Evolutionary conservation across 2,888 invertebrate species (phyloP).

Genomic region (Tinea trinotella): DNA sequence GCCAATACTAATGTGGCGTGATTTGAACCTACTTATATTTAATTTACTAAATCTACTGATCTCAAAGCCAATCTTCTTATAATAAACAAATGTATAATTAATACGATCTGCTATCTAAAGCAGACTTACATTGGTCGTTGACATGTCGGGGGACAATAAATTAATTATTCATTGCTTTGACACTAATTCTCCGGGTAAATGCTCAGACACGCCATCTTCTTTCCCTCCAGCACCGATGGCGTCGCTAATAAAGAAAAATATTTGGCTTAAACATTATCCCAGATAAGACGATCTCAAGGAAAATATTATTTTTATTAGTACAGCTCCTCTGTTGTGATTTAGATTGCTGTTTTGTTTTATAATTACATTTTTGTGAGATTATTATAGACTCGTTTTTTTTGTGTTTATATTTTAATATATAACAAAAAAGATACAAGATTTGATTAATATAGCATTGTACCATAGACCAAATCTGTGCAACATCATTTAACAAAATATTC

Average conservation of each 20-base stretch:
- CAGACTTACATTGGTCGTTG: constrained; percentile 6
- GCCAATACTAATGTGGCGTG: too few relatives aligned
- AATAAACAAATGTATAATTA: too few relatives aligned
- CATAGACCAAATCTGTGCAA: too few relatives aligned
- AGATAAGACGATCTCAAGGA: constrained; percentile 4
- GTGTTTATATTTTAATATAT: too few relatives aligned
- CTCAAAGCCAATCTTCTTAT: too few relatives aligned
- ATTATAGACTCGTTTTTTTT: too few relatives aligned
- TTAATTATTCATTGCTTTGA: constrained; percentile 20
- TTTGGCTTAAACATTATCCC: constrained; percentile 7
- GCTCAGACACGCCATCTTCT: constrained; percentile 17
- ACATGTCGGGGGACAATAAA: constrained; percentile 19
- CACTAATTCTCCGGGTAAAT: constrained; percentile 19
- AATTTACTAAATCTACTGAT: too few relatives aligned
- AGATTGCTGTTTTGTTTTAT: background rate
- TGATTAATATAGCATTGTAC: too few relatives aligned
- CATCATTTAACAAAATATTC: too few relatives aligned
- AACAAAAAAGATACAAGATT: too few relatives aligned
- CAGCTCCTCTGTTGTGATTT: constrained; percentile 1
- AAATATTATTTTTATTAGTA: constrained; percentile 7
- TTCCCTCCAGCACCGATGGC: background rate
- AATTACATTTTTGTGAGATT: background rate
- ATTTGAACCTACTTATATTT: too few relatives aligned
- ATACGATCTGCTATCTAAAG: too few relatives aligned
- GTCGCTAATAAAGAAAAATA: constrained; percentile 17